Base-by-base conservation (phyloP, 2,888 invertebrate species). In the Tenthredo distinguenda region DNA sequence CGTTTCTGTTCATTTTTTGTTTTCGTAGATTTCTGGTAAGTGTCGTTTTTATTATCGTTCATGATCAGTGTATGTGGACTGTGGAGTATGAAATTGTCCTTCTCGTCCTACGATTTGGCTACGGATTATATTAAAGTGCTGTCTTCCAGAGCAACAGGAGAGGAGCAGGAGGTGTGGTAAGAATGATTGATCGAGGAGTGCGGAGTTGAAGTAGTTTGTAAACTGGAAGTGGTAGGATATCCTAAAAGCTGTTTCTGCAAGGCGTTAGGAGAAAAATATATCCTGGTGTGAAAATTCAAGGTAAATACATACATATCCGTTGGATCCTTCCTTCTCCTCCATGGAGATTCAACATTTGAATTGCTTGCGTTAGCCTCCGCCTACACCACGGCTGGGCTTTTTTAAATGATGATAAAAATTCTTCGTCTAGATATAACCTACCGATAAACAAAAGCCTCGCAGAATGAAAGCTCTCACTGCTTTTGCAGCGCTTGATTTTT, bases 101-200 rank as follows among this genome's bases (percentile, higher is more conserved):
- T 18, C n/a, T 77, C 9, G 2, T 31, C 18, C 18, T n/a, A 50
- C 77, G 18, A 40, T 74, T 74, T 74, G 21, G 26, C 21, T 74
- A 47, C 77, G 50, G 34, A 10, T 77, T 77, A 55, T 77, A 50
- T 50, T 55, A 31, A 50, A 26, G 77, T 34, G 55, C n/a, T 34
- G 50, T 77, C 77, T 74, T 74, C 10, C 12, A n/a, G 77, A 55
- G 50, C 47, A 77, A 77, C 50, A 47, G 55, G 77, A 77, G 77
- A 55, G 40, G 12, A 62, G 81, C 62, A 40, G 31, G 79, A 58
- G 62, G 21, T 58, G 37, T 12, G 47, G 77, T 50, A 55, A 34
- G 55, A 77, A 81, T 81, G 81, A 81, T 81, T 81, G 81, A 81
- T 58, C 81, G 81, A 37, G 81, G 40, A 58, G 81, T 81, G 21